These are phyloP conservation scores for Oryzias melastigma DNA, from an alignment of 2,113 vertebrate species.

Conservation along the genomic window DNA sequence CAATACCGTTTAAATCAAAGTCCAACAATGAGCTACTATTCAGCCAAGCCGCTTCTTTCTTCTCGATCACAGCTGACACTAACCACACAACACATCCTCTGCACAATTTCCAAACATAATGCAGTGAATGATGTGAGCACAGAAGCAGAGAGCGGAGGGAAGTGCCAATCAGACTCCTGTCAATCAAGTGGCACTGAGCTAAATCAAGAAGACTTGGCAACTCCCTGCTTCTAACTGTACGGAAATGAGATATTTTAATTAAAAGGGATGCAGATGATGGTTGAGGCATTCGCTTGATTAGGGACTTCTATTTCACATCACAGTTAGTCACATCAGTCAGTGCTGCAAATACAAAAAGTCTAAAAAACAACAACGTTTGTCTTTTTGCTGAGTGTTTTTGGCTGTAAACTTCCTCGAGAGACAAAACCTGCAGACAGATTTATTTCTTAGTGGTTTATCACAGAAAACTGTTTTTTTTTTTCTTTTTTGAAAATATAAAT, in stretches of 20 bases:
- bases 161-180: constrained; percentile 20
- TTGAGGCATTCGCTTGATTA: constrained; percentile 2
- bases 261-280: constrained; percentile 2
- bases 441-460: no score
- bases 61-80: constrained; percentile 23
- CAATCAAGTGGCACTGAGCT: constrained; percentile 8
- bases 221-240: constrained; percentile 8
- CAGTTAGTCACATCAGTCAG: constrained; percentile 1
- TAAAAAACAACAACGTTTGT: background rate
- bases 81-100: constrained; percentile 19
- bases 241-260: constrained; percentile 18
- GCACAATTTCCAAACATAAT: constrained; percentile 30
- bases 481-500: no score
- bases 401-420: no score
- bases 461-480: no score
- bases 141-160: constrained; percentile 18
- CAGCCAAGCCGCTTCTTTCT: constrained; percentile 16
- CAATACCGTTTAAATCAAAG: constrained; percentile 15
- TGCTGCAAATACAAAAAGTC: background rate
- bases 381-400: no score
- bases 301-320: background rate
- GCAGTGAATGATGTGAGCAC: constrained; percentile 22
- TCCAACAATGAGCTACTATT: constrained; percentile 25
- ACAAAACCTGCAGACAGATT: no score
- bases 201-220: constrained; percentile 22